phyloP scores from a whole-genome alignment of 1,140 invertebrate species.

The Aphaenogaster rudis region DNA sequence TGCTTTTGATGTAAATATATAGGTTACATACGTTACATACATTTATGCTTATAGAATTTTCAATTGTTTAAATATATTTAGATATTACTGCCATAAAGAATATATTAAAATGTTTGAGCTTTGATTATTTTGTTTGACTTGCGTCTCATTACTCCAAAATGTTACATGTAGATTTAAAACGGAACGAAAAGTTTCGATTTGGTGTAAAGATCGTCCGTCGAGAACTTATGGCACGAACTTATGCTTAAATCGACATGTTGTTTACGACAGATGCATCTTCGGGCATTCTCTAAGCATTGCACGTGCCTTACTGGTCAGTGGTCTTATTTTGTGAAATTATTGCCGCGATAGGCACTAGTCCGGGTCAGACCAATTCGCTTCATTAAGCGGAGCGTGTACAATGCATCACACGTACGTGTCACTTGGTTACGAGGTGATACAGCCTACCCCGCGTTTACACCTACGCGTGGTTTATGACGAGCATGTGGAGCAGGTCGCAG shows the following conservation, averaged over 20 bases:
- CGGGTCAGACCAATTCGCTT: slow-evolving; percentile 75
- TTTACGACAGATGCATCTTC: slow-evolving; percentile 2
- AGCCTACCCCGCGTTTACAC: slow-evolving; percentile 60
- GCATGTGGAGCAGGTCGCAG: slow-evolving; percentile 71
- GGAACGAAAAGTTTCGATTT: neutral
- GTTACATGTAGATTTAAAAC: neutral
- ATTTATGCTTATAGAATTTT: neutral
- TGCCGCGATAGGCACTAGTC: slow-evolving; percentile 58
- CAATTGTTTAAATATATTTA: neutral
- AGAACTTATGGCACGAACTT: neutral
- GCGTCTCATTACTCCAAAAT: neutral
- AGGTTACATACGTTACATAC: neutral
- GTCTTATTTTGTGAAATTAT: slow-evolving; percentile 58
- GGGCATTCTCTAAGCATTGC: slow-evolving; percentile 25
- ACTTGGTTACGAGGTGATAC: slow-evolving; percentile 65
- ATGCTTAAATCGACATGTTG: neutral
- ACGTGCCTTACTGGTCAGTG: slow-evolving; percentile 41
- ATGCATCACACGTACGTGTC: slow-evolving; percentile 52
- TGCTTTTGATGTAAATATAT: neutral
- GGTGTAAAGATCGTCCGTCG: neutral
- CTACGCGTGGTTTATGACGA: slow-evolving; percentile 61
- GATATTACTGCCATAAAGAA: neutral
- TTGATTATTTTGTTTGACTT: neutral
- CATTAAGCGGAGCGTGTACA: slow-evolving; percentile 68
- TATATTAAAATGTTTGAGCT: neutral